Evolutionary conservation across 2,797 vertebrate genomes (phyloP).

Genomic region (Hemitrygon akajei): DNA sequence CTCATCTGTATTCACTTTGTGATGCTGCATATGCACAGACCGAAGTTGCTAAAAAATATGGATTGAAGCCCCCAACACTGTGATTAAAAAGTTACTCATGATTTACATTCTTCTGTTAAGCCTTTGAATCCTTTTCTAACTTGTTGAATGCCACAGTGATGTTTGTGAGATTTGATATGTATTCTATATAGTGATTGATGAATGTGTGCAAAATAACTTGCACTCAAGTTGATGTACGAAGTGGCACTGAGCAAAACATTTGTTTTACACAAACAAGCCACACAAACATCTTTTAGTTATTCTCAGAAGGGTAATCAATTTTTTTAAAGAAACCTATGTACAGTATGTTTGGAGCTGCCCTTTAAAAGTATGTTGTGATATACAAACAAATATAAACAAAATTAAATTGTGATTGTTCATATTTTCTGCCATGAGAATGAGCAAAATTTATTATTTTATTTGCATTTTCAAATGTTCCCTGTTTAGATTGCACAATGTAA

Average conservation of each 20-base stretch:
- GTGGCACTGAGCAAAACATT: neutral
- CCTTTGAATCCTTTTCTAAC: conserved; percentile 15
- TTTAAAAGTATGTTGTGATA: conserved; percentile 22
- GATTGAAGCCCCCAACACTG: conserved; percentile 94
- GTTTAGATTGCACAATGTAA: neutral
- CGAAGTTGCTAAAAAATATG: conserved; percentile 96
- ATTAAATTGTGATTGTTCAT: neutral
- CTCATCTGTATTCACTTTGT: conserved; percentile 93
- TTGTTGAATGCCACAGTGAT: neutral
- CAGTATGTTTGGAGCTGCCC: neutral
- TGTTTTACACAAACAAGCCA: conserved; percentile 4
- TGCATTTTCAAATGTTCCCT: neutral
- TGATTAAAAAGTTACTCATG: conserved; percentile 53
- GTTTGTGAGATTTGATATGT: conserved; percentile 24
- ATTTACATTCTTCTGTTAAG: conserved; percentile 23
- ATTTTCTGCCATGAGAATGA: neutral
- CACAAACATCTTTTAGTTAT: neutral
- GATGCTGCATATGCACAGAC: conserved; percentile 97
- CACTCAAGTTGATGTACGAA: neutral
- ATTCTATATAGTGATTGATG: conserved; percentile 3
- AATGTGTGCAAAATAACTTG: conserved; percentile 1
- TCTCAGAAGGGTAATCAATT: neutral
- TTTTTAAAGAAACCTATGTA: neutral
- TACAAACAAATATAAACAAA: neutral
- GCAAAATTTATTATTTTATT: neutral